Evolutionary conservation across 2,888 invertebrate species (phyloP).

Genomic region (Epicampocera succincta): DNA sequence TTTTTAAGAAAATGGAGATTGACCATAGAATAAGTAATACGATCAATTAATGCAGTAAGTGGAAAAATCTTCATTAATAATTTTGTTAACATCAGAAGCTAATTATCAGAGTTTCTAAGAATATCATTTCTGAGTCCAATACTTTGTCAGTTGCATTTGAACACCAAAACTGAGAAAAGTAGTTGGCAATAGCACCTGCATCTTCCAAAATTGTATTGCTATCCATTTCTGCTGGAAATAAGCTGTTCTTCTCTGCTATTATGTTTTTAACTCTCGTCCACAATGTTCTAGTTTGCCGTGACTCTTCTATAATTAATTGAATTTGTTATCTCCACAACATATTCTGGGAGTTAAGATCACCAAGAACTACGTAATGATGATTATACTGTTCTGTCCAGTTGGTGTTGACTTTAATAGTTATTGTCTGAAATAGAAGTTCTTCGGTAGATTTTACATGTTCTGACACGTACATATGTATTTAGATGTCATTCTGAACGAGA

Average conservation of each 20-base stretch:
- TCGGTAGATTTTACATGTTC: no score
- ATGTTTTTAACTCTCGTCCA: neutral
- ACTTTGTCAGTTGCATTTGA: constrained; percentile 16
- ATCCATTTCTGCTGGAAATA: no score
- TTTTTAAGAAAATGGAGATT: neutral
- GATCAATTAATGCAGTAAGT: no score
- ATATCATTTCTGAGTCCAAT: neutral
- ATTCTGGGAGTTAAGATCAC: no score
- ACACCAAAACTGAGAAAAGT: constrained; percentile 30
- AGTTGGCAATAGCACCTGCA: neutral
- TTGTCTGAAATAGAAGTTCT: no score
- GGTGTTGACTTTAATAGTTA: no score
- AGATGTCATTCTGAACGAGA: no score
- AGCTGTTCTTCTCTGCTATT: neutral
- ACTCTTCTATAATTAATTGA: neutral
- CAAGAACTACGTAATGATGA: no score
- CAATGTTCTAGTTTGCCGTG: neutral
- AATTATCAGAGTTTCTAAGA: neutral
- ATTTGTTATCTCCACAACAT: no score
- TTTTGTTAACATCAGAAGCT: constrained; percentile 27
- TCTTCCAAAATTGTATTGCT: neutral
- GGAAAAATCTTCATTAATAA: neutral
- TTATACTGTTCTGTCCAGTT: no score
- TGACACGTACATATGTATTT: no score
- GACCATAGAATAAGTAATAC: no score